Conservation (phyloP, 1,140 invertebrate genomes). For the Cataglyphis hispanica region DNA sequence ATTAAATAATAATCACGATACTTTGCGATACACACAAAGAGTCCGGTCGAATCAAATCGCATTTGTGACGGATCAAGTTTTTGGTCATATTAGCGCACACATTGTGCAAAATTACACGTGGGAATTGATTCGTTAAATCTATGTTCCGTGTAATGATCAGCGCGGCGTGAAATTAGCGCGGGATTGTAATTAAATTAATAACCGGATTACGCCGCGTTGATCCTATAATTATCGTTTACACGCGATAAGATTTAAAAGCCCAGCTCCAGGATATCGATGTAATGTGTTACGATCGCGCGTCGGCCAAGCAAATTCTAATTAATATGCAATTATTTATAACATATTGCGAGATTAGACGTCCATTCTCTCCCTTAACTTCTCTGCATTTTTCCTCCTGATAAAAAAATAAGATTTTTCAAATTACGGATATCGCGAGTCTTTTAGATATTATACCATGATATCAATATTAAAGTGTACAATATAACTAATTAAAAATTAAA, state of each 20-base stretch:
- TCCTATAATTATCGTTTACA: constrained; percentile 62
- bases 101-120: constrained; percentile 47
- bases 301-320: constrained; percentile 39
- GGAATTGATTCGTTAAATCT: constrained; percentile 64
- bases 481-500: too few relatives aligned
- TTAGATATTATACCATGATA: background rate
- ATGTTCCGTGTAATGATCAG: constrained; percentile 59
- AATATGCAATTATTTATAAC: constrained; percentile 57
- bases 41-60: constrained; percentile 8
- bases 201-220: constrained; percentile 54
- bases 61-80: constrained; percentile 52
- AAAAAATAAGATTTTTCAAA: background rate
- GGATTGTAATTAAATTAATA: constrained; percentile 64
- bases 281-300: constrained; percentile 41
- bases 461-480: background rate
- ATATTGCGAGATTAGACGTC: constrained; percentile 49
- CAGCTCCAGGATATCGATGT: constrained; percentile 56
- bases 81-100: constrained; percentile 3
- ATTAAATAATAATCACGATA: constrained; percentile 26
- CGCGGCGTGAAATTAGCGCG: constrained; percentile 58
- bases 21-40: constrained; percentile 6
- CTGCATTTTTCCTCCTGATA: background rate
- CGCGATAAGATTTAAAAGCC: constrained; percentile 63
- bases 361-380: background rate
- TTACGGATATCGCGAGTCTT: background rate